Evolutionary conservation across 2,113 vertebrate genomes (phyloP).

Genomic region (Psammodynastes pulverulentus): DNA sequence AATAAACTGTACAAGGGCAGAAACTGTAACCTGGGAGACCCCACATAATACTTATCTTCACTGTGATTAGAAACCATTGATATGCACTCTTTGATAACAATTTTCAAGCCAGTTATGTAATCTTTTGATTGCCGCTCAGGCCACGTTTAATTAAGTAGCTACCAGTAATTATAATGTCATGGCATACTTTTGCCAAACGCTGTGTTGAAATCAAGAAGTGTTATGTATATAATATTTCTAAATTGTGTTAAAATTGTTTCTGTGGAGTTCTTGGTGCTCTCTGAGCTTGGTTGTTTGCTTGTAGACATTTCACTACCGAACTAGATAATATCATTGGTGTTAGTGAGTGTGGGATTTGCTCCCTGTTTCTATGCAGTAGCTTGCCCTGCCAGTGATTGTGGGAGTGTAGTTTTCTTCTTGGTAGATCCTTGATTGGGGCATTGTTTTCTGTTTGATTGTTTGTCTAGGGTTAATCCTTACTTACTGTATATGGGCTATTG

Average conservation of each 20-base stretch:
- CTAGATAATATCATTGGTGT: background rate
- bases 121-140: background rate
- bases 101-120: background rate
- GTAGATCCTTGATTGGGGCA: background rate
- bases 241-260: background rate
- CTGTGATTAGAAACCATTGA: background rate
- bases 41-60: background rate
- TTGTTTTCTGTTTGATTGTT: background rate
- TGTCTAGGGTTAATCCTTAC: background rate
- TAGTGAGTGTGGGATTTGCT: background rate
- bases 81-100: background rate
- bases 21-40: background rate
- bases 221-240: background rate
- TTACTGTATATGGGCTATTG: background rate
- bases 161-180: background rate
- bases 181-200: background rate
- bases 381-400: background rate
- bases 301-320: background rate
- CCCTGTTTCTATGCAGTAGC: background rate
- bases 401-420: background rate
- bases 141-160: background rate
- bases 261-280: background rate
- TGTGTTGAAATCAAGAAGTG: background rate
- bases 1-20: background rate
- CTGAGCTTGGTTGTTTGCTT: background rate